A percentile compares a stretch with the other conserved stretches of the same genome.
Evolutionary conservation across 2,113 vertebrate species (phyloP).

Genomic region (Solea solea): DNA sequence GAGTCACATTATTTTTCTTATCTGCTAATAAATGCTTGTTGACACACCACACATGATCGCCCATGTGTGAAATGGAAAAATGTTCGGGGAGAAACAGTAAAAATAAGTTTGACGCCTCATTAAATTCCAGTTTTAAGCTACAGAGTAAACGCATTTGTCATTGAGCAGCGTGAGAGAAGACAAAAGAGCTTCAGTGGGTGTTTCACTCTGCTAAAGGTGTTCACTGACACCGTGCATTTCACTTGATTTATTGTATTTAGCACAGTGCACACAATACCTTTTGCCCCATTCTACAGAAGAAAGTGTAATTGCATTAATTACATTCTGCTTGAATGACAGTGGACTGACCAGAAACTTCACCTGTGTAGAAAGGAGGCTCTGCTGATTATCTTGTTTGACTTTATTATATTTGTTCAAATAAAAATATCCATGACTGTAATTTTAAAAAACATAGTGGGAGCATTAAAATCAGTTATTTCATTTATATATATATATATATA

Average conservation of each 20-base stretch:
- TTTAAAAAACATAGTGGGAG: too few relatives aligned
- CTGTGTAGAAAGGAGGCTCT: too few relatives aligned
- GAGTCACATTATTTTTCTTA: constrained; percentile 46
- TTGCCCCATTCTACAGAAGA: too few relatives aligned
- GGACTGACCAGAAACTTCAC: too few relatives aligned
- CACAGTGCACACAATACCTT: background rate
- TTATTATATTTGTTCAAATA: too few relatives aligned
- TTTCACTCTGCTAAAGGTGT: constrained; percentile 3
- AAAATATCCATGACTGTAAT: too few relatives aligned
- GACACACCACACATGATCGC: constrained; percentile 58
- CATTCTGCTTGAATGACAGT: too few relatives aligned
- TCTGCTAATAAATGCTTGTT: constrained; percentile 67
- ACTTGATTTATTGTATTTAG: background rate
- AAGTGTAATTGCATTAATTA: too few relatives aligned
- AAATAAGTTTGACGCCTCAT: constrained; percentile 51
- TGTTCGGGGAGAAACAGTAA: constrained; percentile 28
- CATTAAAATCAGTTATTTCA: too few relatives aligned
- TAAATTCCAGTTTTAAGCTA: constrained; percentile 54
- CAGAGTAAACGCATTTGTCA: constrained; percentile 49
- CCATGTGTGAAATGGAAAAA: constrained; percentile 67
- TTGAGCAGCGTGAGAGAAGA: constrained; percentile 30
- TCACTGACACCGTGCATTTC: background rate
- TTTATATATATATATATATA: too few relatives aligned
- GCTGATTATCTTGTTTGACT: too few relatives aligned
- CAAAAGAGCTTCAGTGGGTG: constrained; percentile 9